These are phyloP conservation scores for Oryzias melastigma DNA, from an alignment of 2,113 vertebrate genomes.

Conservation along the genomic window DNA sequence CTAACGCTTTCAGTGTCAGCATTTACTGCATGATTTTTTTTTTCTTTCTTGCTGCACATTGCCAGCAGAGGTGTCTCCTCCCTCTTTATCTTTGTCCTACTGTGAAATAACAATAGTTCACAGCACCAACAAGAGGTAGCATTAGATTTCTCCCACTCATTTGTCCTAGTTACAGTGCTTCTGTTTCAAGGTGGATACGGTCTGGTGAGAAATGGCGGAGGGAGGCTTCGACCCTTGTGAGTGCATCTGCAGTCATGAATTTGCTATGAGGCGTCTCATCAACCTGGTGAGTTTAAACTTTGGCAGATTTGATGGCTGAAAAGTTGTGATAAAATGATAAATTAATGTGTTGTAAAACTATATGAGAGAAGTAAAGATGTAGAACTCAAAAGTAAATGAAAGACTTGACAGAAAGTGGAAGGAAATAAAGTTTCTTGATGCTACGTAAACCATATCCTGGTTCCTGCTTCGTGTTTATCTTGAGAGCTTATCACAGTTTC, in stretches of 20 bases:
- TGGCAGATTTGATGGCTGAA: background rate
- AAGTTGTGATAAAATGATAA: constrained; percentile 3
- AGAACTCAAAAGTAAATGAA: background rate
- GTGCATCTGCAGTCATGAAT: constrained; percentile 94
- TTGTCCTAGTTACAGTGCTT: constrained; percentile 16
- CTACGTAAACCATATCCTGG: constrained; percentile 55
- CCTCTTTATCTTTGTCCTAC: constrained; percentile 7
- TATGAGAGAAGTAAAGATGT: background rate
- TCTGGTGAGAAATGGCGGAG: constrained; percentile 87
- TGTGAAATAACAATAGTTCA: constrained; percentile 27
- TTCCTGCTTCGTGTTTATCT: constrained; percentile 64
- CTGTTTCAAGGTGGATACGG: constrained; percentile 24
- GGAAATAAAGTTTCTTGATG: constrained; percentile 1
- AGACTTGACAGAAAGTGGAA: background rate
- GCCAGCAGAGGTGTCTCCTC: constrained; percentile 41
- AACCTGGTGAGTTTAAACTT: constrained; percentile 82
- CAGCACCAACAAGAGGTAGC: constrained; percentile 19
- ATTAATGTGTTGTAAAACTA: background rate
- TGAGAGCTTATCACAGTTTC: background rate
- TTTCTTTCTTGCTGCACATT: constrained; percentile 6
- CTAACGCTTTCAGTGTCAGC: too few species aligned
- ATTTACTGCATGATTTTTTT: too few species aligned
- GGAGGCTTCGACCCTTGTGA: constrained; percentile 97
- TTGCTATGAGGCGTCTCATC: constrained; percentile 95
- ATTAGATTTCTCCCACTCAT: constrained; percentile 34